Evolutionary conservation across 2,888 invertebrate genomes (phyloP).

Genomic region (Disparrhopalites patrizii): DNA sequence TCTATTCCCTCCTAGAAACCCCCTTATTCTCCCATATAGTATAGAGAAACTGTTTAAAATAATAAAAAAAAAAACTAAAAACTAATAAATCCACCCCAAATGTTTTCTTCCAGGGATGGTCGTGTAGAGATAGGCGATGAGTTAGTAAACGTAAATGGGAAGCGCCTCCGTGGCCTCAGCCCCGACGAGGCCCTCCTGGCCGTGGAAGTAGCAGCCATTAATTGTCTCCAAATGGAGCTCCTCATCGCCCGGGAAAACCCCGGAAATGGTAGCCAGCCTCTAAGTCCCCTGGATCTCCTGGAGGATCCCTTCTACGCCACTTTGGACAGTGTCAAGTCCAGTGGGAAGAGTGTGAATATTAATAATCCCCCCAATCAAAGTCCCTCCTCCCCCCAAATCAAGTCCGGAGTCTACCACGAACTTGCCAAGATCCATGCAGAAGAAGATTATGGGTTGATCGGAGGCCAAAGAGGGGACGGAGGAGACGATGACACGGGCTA

Average conservation of each 20-base stretch:
- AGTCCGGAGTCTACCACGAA: not conserved
- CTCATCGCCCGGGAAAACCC: conserved; percentile 40
- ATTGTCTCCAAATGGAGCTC: conserved; percentile 44
- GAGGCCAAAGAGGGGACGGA: not conserved
- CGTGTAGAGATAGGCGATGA: conserved; percentile 66
- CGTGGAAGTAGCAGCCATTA: conserved; percentile 36
- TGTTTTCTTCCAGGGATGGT: conserved; percentile 57
- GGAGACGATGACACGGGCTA: not conserved
- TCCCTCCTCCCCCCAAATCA: not conserved
- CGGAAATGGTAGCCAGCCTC: not conserved
- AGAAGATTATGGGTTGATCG: conserved; percentile 17
- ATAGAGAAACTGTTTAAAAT: no score
- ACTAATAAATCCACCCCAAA: not conserved
- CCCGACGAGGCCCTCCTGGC: conserved; percentile 35
- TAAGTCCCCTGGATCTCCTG: not conserved
- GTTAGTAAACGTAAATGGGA: conserved; percentile 68
- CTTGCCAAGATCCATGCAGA: not conserved
- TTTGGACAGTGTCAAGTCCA: no score
- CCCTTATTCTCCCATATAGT: no score
- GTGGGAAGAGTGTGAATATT: no score
- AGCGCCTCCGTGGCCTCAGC: conserved; percentile 61
- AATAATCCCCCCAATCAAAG: not conserved
- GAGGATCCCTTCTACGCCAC: not conserved
- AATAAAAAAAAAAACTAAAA: no score
- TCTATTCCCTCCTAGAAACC: not conserved